A percentile compares a stretch with the other conserved stretches of the same genome.
Conservation (phyloP, 2,888 invertebrate species). For the Acrocera orbiculus region DNA sequence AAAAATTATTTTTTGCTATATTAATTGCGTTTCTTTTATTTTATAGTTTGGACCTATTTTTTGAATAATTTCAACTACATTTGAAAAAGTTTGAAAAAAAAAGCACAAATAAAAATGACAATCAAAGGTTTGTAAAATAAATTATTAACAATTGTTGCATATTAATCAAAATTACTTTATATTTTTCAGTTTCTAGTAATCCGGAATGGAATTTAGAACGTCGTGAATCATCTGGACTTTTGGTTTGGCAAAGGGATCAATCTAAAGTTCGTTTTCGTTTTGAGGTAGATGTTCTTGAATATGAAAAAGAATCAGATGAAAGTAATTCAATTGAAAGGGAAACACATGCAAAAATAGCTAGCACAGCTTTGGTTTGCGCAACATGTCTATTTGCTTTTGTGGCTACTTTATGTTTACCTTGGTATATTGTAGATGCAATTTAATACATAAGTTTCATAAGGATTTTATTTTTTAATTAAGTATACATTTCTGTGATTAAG, state of each 20-base stretch:
- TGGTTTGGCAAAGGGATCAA: slow-evolving; percentile 31
- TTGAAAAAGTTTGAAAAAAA: too few species aligned
- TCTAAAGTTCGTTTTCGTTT: slow-evolving; percentile 32
- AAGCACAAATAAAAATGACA: too few species aligned
- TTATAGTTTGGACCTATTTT: too few species aligned
- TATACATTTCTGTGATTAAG: background rate
- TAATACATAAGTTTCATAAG: too few species aligned
- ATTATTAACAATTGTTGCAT: too few species aligned
- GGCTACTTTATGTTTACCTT: slow-evolving; percentile 27
- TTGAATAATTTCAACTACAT: too few species aligned
- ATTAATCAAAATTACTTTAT: too few species aligned
- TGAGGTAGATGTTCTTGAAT: slow-evolving; percentile 32
- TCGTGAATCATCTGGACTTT: slow-evolving; percentile 29
- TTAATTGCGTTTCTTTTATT: too few species aligned
- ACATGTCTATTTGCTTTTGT: slow-evolving; percentile 29
- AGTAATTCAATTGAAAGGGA: slow-evolving; percentile 9
- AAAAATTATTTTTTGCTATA: too few species aligned
- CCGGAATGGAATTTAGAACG: slow-evolving; percentile 32
- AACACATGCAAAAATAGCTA: slow-evolving; percentile 13
- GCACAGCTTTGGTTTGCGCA: slow-evolving; percentile 24
- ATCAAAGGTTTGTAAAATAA: too few species aligned
- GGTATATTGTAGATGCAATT: slow-evolving; percentile 21
- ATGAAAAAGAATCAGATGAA: slow-evolving; percentile 28
- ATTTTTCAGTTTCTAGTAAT: slow-evolving; percentile 21
- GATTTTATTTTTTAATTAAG: background rate